Evolutionary conservation across 1,140 invertebrate genomes (phyloP).

Genomic region (Protaetia brevitarsis): DNA sequence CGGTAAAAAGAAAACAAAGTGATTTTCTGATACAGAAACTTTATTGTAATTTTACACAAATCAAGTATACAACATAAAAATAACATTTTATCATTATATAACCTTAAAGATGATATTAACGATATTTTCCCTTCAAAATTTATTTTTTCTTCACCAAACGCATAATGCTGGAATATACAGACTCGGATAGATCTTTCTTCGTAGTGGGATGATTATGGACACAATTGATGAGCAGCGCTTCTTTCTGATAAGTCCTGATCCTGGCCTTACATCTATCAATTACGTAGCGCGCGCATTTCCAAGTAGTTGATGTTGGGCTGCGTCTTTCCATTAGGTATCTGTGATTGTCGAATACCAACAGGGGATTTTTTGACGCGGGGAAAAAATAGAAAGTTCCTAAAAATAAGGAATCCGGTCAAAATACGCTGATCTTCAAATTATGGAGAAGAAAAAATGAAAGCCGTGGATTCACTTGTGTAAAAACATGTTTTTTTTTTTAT

Average conservation of each 20-base stretch:
- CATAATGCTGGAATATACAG: background rate
- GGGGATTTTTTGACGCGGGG: background rate
- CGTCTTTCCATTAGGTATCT: background rate
- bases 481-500: no score
- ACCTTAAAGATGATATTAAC: no score
- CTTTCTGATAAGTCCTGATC: background rate
- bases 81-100: no score
- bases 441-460: no score
- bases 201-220: background rate
- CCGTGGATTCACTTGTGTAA: no score
- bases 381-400: constrained; percentile 10
- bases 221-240: background rate
- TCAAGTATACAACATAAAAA: no score
- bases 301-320: background rate
- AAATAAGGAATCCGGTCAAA: background rate
- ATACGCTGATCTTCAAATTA: no score
- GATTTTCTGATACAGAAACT: no score
- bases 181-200: background rate
- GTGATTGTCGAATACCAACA: background rate
- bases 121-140: no score
- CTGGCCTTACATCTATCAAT: background rate
- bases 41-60: no score
- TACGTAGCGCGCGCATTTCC: constrained; percentile 19
- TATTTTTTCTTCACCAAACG: background rate
- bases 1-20: no score